Evolutionary conservation across 2,797 vertebrate species (phyloP).

Genomic region (Danio kyathit): DNA sequence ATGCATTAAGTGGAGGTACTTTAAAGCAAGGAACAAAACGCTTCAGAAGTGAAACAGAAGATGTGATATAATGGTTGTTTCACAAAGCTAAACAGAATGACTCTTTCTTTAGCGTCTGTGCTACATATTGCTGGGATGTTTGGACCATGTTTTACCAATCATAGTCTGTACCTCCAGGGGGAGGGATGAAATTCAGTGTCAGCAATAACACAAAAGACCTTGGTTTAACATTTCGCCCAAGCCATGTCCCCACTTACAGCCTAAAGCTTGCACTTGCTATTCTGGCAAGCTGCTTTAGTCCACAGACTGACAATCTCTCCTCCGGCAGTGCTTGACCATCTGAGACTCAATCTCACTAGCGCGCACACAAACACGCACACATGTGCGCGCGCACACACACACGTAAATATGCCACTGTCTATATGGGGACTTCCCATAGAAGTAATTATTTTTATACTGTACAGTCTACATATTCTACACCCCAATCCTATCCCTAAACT

Average conservation of each 20-base stretch:
- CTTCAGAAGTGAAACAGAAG: not conserved
- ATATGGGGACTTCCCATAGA: not conserved
- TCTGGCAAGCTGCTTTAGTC: conserved; percentile 65
- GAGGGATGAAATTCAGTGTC: conserved; percentile 68
- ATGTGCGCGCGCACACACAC: conserved; percentile 17
- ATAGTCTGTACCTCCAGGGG: conserved; percentile 54
- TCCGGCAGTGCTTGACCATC: conserved; percentile 72
- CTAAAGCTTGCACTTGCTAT: conserved; percentile 65
- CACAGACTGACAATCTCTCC: conserved; percentile 64
- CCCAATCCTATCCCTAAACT: too few species aligned
- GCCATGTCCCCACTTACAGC: conserved; percentile 61
- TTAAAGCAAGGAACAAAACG: not conserved
- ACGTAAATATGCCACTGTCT: too few species aligned
- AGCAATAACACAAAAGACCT: conserved; percentile 77
- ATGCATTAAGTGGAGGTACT: not conserved
- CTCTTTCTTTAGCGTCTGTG: conserved; percentile 5
- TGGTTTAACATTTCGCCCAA: conserved; percentile 73
- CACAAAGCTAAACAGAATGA: conserved; percentile 17
- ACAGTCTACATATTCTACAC: too few species aligned
- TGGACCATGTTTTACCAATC: conserved; percentile 60
- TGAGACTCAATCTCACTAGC: conserved; percentile 58
- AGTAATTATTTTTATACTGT: too few species aligned
- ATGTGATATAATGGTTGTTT: conserved; percentile 7
- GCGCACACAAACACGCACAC: conserved; percentile 6
- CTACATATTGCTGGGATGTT: conserved; percentile 56